Conservation (phyloP, 2,113 vertebrate genomes). For the Perccottus glenii region DNA sequence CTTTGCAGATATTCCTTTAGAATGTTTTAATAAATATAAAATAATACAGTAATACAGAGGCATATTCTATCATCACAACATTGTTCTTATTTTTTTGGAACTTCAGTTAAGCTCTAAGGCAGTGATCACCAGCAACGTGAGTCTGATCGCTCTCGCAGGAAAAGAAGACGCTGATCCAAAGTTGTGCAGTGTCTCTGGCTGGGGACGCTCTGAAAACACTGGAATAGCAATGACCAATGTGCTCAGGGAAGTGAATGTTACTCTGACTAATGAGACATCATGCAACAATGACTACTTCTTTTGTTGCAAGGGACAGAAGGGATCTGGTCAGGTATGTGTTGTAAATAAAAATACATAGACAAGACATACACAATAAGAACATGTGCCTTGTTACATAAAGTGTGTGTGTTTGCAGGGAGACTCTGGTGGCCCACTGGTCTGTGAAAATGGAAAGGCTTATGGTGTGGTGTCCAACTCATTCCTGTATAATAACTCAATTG, state of each 20-base stretch:
- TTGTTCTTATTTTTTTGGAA: not conserved
- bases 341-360: not conserved
- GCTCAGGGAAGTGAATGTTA: slow-evolving; percentile 73
- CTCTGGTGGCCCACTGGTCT: slow-evolving; percentile 85
- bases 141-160: slow-evolving; percentile 25
- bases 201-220: slow-evolving; percentile 63
- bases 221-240: accelerated
- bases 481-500: accelerated
- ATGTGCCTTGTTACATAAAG: too few relatives aligned
- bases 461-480: slow-evolving; percentile 70
- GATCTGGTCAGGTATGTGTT: slow-evolving; percentile 62
- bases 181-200: slow-evolving; percentile 76
- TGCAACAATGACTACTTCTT: slow-evolving; percentile 64
- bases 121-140: slow-evolving; percentile 54
- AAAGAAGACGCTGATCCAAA: slow-evolving; percentile 6
- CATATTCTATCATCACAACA: not conserved
- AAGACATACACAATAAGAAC: not conserved
- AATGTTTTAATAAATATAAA: too few relatives aligned
- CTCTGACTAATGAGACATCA: slow-evolving; percentile 32
- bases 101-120: slow-evolving; percentile 75
- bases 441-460: slow-evolving; percentile 65
- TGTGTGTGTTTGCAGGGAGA: slow-evolving; percentile 78
- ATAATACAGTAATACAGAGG: too few relatives aligned
- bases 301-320: slow-evolving; percentile 71
- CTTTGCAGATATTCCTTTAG: not conserved